Evolutionary conservation across 1,140 invertebrate genomes (phyloP), one percentile per base, ranked within the genome.

Genomic region (Brachionus koreanus): DNA sequence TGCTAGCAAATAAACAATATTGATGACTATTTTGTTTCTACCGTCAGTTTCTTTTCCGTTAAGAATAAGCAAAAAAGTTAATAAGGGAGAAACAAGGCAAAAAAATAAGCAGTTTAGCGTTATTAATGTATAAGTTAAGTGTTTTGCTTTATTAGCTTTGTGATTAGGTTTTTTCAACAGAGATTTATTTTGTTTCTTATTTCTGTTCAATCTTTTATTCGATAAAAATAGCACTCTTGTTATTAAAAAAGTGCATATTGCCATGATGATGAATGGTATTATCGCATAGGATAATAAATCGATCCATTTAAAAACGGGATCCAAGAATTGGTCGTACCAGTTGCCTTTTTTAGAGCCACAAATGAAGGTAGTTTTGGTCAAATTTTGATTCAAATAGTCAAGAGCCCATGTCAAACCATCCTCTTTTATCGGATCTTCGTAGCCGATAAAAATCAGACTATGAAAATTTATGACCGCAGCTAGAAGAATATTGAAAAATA

Each of bases 1-100:
- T 4, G 79, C 43, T 33, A 82, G 35, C n/a, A 82, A 19, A 67
- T 82, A 82, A 37, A 82, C 79, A 35, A 82, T 82, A 19, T 65
- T 65, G 6, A 82, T 39, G 10, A 79, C 5, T 3, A 79, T 79
- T 57, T 43, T 65, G 33, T 82, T 82, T 19, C 13, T 39, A 6
- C 67, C 37, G 5, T 67, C 57, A 4, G 57, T 82, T 65, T 77
- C 75, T 72, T 72, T 42, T 33, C 43, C 43, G n/a, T 63, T 49
- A 19, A 65, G 19, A 19, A 82, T n/a, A 25, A 82, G 42, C 29
- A 65, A 35, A 16, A 49, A 23, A 3, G 42, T 37, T 16, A 82
- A 61, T 12, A 82, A 35, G 1, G 79, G 79, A 10, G 79, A 43
- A 2, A 69, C 42, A 16, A 82, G 35, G 9, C 39, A 43, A 52